Evolutionary conservation across 2,797 vertebrate species (phyloP).

Genomic region (Synanceia verrucosa): DNA sequence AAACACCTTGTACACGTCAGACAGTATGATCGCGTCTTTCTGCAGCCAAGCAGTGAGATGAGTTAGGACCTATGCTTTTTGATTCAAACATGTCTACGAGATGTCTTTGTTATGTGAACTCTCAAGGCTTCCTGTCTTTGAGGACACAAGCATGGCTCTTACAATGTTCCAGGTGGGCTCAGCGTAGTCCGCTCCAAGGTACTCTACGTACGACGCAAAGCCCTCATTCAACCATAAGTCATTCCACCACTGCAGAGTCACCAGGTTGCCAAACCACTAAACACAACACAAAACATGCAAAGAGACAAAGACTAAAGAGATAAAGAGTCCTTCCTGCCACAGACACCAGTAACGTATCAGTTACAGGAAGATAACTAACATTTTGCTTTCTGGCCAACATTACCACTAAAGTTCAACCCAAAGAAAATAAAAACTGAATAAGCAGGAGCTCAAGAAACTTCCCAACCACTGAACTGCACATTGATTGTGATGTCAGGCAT

Average conservation of each 20-base stretch:
- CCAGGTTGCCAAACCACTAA: slow-evolving; percentile 97
- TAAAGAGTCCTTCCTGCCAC: neutral
- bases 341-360: neutral
- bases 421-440: neutral
- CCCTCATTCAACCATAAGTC: slow-evolving; percentile 97
- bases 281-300: slow-evolving; percentile 4
- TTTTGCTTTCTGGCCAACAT: neutral
- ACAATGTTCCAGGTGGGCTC: slow-evolving; percentile 88
- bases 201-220: slow-evolving; percentile 93
- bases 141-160: slow-evolving; percentile 52
- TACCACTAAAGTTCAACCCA: neutral
- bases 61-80: neutral
- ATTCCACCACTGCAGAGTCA: slow-evolving; percentile 95
- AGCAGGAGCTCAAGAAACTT: neutral
- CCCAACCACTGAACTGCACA: slow-evolving; percentile 12
- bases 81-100: neutral
- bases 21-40: slow-evolving; percentile 89
- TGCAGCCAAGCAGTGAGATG: slow-evolving; percentile 61
- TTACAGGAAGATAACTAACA: too few species aligned
- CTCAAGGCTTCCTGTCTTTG: neutral
- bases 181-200: slow-evolving; percentile 83
- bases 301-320: neutral
- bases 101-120: neutral
- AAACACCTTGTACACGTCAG: slow-evolving; percentile 87
- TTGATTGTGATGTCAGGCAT: neutral